Evolutionary conservation across 2,113 vertebrate species (phyloP).

Genomic region (Salvelinus alpinus): DNA sequence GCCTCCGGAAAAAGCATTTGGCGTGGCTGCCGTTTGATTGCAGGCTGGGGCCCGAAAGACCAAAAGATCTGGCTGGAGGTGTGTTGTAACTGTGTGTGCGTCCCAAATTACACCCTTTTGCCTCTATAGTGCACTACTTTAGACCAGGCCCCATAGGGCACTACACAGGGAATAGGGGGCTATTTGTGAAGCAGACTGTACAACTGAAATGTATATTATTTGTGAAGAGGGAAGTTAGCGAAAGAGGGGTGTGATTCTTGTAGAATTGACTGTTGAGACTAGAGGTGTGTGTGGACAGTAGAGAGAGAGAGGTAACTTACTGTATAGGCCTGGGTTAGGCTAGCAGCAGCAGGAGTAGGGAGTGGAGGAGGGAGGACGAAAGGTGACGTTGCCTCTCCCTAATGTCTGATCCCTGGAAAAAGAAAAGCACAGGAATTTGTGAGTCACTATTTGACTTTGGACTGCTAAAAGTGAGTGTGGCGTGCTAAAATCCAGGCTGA

Average conservation of each 20-base stretch:
- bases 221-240: too few species aligned
- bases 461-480: slow-evolving; percentile 70
- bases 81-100: slow-evolving; percentile 8
- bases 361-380: slow-evolving; percentile 20
- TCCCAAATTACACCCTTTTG: background rate
- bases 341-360: background rate
- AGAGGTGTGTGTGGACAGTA: background rate
- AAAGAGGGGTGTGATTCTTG: too few species aligned
- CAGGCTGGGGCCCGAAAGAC: slow-evolving; percentile 16
- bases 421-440: slow-evolving; percentile 71
- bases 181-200: too few species aligned
- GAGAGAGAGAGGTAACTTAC: slow-evolving; percentile 33
- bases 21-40: slow-evolving; percentile 34
- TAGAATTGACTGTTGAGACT: too few species aligned
- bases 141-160: too few species aligned
- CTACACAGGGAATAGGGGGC: too few species aligned
- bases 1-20: slow-evolving; percentile 25
- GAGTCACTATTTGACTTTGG: slow-evolving; percentile 79
- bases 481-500: slow-evolving; percentile 60
- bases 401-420: slow-evolving; percentile 46
- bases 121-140: too few species aligned
- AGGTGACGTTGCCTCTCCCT: slow-evolving; percentile 47
- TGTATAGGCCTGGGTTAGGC: slow-evolving; percentile 11
- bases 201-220: too few species aligned
- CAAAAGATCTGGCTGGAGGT: slow-evolving; percentile 25